These are phyloP conservation scores for Serranus cabrilla DNA, from an alignment of 2,797 vertebrate genomes.

Conservation along the genomic window DNA sequence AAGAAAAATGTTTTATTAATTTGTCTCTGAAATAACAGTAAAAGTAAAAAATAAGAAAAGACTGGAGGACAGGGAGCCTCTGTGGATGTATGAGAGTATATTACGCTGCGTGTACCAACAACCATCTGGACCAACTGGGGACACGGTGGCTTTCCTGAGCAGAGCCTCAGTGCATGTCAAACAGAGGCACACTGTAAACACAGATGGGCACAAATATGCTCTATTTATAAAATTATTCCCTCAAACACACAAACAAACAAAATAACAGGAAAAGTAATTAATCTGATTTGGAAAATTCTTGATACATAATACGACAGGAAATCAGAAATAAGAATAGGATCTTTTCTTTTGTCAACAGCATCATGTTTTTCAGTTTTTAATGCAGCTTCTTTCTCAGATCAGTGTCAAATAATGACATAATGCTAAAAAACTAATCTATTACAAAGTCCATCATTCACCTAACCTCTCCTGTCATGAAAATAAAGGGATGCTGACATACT, in stretches of 20 bases:
- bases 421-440: background rate
- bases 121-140: slow-evolving; percentile 55
- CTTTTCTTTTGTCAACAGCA: too few relatives aligned
- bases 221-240: background rate
- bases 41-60: background rate
- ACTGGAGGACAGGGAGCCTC: slow-evolving; percentile 3
- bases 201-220: slow-evolving; percentile 39
- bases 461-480: background rate
- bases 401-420: background rate
- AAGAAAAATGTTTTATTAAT: background rate
- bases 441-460: background rate
- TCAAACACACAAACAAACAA: background rate
- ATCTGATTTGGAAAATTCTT: background rate
- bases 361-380: too few relatives aligned
- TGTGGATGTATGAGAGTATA: slow-evolving; percentile 28
- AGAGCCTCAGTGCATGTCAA: slow-evolving; percentile 12
- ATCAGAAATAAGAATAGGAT: background rate
- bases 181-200: slow-evolving; percentile 40
- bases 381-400: background rate
- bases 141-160: slow-evolving; percentile 41
- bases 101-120: slow-evolving; percentile 40
- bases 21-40: background rate
- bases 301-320: background rate
- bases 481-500: background rate
- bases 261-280: background rate